Evolutionary conservation across 2,888 invertebrate genomes (phyloP).

Genomic region (Diarsia brunnea): DNA sequence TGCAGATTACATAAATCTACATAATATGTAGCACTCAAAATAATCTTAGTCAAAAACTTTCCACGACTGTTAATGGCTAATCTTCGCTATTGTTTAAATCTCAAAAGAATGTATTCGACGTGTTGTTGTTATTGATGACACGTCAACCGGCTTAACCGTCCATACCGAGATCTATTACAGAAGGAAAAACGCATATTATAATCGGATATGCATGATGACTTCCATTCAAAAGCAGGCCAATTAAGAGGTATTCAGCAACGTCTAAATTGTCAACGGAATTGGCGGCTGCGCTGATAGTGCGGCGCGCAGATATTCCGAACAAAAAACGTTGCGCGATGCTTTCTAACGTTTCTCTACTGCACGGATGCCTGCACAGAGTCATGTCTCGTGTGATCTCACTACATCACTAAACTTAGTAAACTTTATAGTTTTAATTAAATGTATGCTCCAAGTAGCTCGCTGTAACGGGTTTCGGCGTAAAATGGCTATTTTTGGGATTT

Average conservation of each 20-base stretch:
- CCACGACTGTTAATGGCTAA: not conserved
- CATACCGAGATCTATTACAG: slow-evolving; percentile 52
- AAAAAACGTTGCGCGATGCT: slow-evolving; percentile 80
- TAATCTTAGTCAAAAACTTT: slow-evolving; percentile 30
- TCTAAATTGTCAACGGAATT: slow-evolving; percentile 68
- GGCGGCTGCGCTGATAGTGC: slow-evolving; percentile 52
- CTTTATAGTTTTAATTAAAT: slow-evolving; percentile 65
- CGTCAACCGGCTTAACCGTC: slow-evolving; percentile 30
- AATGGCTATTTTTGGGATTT: slow-evolving; percentile 13
- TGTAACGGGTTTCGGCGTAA: slow-evolving; percentile 29
- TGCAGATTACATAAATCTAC: slow-evolving; percentile 42
- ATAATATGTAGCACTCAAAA: slow-evolving; percentile 18
- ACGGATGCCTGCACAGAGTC: slow-evolving; percentile 81
- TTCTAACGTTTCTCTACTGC: slow-evolving; percentile 87
- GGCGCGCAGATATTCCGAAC: slow-evolving; percentile 75
- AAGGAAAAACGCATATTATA: slow-evolving; percentile 50
- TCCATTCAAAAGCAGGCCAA: slow-evolving; percentile 56
- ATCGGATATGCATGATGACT: slow-evolving; percentile 47
- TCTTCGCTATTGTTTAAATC: slow-evolving; percentile 28
- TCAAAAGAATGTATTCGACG: slow-evolving; percentile 2
- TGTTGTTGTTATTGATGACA: slow-evolving; percentile 17
- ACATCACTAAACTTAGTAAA: slow-evolving; percentile 69
- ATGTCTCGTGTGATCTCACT: slow-evolving; percentile 59
- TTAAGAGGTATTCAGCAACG: slow-evolving; percentile 62
- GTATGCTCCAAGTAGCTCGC: slow-evolving; percentile 47